Base-by-base conservation (phyloP, 2,113 vertebrate species). In the Cranoglanis bouderius region DNA sequence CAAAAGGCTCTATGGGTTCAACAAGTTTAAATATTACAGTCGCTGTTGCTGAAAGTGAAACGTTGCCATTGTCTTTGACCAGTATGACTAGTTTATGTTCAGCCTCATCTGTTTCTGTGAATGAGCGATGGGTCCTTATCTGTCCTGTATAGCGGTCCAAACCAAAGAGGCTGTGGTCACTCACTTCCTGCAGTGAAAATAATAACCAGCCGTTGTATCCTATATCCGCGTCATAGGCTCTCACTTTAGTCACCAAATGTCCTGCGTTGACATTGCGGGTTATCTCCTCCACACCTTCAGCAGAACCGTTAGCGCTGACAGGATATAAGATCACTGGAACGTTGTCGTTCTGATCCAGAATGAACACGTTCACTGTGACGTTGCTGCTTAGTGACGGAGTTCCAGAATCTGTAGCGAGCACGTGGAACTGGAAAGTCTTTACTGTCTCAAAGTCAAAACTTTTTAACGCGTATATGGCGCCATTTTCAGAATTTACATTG, bases 1-100 rank as follows among this genome's bases (percentile, higher is more conserved):
- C 83, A 84, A 88, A 88, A 26, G 88, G 57, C 63, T 92, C 91
- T 88, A 89, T 90, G 14, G 89, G 89, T 35, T 91, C 91, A 21
- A 91, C 88, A 80, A 90, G n/a, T 84, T 90, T 91, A 14, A 91
- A 43, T 14, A 84, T 80, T 57, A 90, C 51, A 40, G 90, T 90
- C 8, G 88, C 83, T 86, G 91, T 89, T 63, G 90, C 87, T 53
- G 91, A 92, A 72, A 90, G 86, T 7, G 90, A 92, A 74, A 90
- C 21, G 29, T 92, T 91, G 1, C 91, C 91, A 90, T 91, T 94
- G 77, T 95, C 94, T 90, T 93, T 94, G 53, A 95, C 93, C 75
- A 94, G 65, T 75, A 96, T 91, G n/a, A 94, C 35, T 38, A 95
- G 87, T 49, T 85, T 91, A 46, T 95, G 93, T 46, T 88, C 88